A percentile compares a stretch with the other conserved stretches of the same genome.
Evolutionary conservation across 2,888 invertebrate genomes (phyloP).

Genomic region (Aproaerema taeniolella): DNA sequence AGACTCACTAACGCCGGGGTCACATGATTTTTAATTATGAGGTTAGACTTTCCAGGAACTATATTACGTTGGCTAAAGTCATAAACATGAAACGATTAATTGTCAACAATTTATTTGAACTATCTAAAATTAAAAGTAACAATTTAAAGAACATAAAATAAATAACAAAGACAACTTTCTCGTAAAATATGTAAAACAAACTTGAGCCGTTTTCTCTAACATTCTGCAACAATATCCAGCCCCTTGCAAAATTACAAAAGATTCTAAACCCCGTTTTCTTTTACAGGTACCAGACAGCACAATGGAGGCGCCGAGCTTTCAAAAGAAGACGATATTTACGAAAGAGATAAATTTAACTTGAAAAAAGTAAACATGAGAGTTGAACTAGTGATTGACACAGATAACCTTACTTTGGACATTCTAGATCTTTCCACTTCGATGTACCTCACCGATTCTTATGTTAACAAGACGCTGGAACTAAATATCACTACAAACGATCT

Average conservation of each 20-base stretch:
- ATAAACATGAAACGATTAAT: no score
- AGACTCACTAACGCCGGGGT: no score
- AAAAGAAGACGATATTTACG: no score
- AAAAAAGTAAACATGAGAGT: conserved; percentile 59
- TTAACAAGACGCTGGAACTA: conserved; percentile 49
- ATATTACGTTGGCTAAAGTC: no score
- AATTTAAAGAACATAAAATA: no score
- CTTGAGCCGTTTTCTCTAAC: no score
- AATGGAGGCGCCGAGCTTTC: conserved; percentile 1
- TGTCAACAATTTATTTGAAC: no score
- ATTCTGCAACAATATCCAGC: neutral
- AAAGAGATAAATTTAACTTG: conserved; percentile 48
- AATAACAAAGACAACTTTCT: no score
- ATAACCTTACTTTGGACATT: conserved; percentile 54
- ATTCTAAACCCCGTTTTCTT: conserved; percentile 7
- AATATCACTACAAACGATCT: conserved; percentile 55
- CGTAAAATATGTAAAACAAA: no score
- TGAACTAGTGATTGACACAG: conserved; percentile 42
- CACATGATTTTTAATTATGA: no score
- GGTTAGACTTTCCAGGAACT: no score
- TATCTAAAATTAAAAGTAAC: no score
- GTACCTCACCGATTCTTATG: conserved; percentile 61
- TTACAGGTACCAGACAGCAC: conserved; percentile 5
- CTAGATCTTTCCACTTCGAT: conserved; percentile 61
- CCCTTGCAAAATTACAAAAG: neutral